A percentile compares a stretch with the other conserved stretches of the same genome.
Evolutionary conservation across 2,888 invertebrate genomes (phyloP).

Genomic region (Anthoptus insignis): DNA sequence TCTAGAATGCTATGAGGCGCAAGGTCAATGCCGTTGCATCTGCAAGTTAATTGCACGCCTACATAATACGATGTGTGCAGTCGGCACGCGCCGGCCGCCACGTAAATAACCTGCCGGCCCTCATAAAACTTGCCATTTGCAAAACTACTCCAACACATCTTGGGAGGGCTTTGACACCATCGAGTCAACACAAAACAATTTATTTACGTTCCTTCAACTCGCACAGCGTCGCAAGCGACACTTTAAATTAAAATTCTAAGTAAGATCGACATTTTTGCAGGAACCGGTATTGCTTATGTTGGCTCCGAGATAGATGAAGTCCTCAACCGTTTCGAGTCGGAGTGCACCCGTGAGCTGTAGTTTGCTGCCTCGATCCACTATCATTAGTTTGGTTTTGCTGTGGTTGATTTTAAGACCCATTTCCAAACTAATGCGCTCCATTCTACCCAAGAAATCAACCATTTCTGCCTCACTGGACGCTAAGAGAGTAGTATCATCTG

Average conservation of each 20-base stretch:
- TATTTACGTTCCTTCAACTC: slow-evolving; percentile 10
- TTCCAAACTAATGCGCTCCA: not conserved
- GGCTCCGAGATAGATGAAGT: not conserved
- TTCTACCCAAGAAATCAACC: not conserved
- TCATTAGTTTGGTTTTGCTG: not conserved
- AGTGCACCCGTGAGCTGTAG: not conserved
- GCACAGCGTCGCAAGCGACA: not conserved
- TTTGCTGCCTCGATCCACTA: not conserved
- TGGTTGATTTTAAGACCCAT: not conserved
- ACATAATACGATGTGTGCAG: slow-evolving; percentile 54
- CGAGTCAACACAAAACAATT: slow-evolving; percentile 27
- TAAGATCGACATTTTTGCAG: not conserved
- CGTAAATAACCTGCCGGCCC: slow-evolving; percentile 56
- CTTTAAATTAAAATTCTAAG: slow-evolving; percentile 10
- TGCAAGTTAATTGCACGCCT: slow-evolving; percentile 56
- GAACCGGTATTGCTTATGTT: not conserved
- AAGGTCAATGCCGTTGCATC: slow-evolving; percentile 59
- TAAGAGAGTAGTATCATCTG: not conserved
- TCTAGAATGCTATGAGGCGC: slow-evolving; percentile 48
- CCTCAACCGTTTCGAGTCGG: not conserved
- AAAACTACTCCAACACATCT: slow-evolving; percentile 49
- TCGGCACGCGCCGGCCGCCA: slow-evolving; percentile 58
- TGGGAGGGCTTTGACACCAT: slow-evolving; percentile 49
- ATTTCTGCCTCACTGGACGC: not conserved
- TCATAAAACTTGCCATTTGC: slow-evolving; percentile 55